Conservation (phyloP, 1,140 invertebrate genomes). For the Drosophila aff. region DNA sequence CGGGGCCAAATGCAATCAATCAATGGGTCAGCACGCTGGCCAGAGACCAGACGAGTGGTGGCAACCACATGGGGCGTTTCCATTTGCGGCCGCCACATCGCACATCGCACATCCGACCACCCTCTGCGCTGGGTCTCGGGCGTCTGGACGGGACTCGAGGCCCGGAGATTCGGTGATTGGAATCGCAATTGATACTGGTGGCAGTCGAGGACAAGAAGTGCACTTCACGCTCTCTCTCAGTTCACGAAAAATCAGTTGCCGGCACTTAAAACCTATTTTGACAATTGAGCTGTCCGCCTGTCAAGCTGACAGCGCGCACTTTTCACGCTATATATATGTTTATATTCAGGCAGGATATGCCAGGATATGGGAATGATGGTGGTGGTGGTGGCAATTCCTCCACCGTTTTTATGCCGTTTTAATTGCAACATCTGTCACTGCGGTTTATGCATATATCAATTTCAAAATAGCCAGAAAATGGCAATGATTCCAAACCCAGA, state of each 20-base stretch:
- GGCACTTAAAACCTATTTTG: conserved; percentile 84
- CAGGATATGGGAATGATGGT: conserved; percentile 19
- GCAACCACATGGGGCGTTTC: conserved; percentile 82
- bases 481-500: conserved; percentile 51
- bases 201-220: conserved; percentile 24
- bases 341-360: conserved; percentile 1
- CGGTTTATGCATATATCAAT: conserved; percentile 84
- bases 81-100: conserved; percentile 71
- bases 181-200: conserved; percentile 15
- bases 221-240: conserved; percentile 48
- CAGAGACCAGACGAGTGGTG: conserved; percentile 52
- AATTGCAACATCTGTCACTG: conserved; percentile 85
- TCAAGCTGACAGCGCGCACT: conserved; percentile 73
- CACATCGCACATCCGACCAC: conserved; percentile 63
- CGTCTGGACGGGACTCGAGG: conserved; percentile 16
- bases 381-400: conserved; percentile 41
- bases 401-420: conserved; percentile 80
- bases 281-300: conserved; percentile 82
- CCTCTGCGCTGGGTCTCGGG: conserved; percentile 43
- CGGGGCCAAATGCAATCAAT: conserved; percentile 76
- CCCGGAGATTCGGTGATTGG: conserved; percentile 22
- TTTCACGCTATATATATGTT: conserved; percentile 44
- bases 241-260: conserved; percentile 65
- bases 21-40: conserved; percentile 78
- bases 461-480: conserved; percentile 78